Evolutionary conservation across 2,113 vertebrate species (phyloP).

Genomic region (Platysteira castanea): DNA sequence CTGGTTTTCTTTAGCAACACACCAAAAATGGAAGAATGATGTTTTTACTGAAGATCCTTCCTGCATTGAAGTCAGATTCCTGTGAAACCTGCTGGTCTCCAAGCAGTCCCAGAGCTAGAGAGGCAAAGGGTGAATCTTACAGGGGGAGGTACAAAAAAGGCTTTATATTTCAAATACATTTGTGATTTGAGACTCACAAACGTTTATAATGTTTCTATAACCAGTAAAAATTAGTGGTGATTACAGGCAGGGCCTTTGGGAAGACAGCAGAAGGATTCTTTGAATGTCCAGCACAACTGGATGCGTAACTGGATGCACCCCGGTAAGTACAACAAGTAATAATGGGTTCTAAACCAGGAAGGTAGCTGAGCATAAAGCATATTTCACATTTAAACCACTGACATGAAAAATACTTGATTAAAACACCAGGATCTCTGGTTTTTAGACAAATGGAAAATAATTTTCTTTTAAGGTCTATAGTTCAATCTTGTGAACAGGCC

Average conservation of each 20-base stretch:
- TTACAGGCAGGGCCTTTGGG: not conserved
- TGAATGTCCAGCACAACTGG: rapidly evolving
- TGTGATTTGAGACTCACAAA: not conserved
- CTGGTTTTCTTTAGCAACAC: not conserved
- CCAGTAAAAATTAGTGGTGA: not conserved
- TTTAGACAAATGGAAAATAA: not conserved
- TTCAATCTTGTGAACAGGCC: not conserved
- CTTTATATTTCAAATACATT: not conserved
- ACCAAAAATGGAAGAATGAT: not conserved
- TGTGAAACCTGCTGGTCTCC: not conserved
- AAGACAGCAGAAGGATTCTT: not conserved
- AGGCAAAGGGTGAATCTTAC: not conserved
- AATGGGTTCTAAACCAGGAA: not conserved
- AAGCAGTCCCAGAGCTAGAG: not conserved
- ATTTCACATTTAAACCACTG: not conserved
- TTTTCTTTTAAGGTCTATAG: not conserved
- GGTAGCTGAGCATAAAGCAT: not conserved
- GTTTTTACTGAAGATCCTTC: not conserved
- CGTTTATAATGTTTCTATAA: not conserved
- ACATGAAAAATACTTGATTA: not conserved
- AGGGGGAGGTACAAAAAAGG: not conserved
- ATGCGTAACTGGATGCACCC: not conserved
- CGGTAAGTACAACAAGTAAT: not conserved
- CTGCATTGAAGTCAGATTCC: not conserved
- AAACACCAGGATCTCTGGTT: not conserved